These are phyloP conservation scores for Porites rus DNA, from an alignment of 92 coral and sea anemone species.

Conservation along the genomic window DNA sequence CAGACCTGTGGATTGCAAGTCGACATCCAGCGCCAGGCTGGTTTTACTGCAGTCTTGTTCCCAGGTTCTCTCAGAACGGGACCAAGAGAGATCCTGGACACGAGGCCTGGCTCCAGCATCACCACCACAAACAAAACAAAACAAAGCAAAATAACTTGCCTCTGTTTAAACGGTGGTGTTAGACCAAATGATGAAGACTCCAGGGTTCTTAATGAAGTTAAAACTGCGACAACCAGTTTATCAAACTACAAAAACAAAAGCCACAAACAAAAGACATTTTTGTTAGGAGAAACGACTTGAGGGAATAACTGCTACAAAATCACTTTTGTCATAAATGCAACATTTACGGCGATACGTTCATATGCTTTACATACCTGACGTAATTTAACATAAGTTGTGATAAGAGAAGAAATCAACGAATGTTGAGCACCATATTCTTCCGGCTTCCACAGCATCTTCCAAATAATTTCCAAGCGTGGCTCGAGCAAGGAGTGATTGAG, in stretches of 20 bases:
- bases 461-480: conserved; percentile 68
- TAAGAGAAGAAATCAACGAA: conserved; percentile 61
- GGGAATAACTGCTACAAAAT: too few species aligned
- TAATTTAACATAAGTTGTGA: conserved; percentile 71
- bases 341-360: too few species aligned
- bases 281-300: background rate
- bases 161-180: conserved; percentile 26
- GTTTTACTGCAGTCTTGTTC: too few species aligned
- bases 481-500: conserved; percentile 82
- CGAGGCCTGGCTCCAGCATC: too few species aligned
- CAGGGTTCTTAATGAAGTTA: conserved; percentile 47
- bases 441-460: conserved; percentile 65
- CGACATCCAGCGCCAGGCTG: too few species aligned
- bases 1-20: too few species aligned
- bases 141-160: conserved; percentile 23
- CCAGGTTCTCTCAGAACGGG: too few species aligned
- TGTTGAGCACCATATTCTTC: conserved; percentile 17
- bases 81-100: too few species aligned
- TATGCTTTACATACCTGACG: conserved; percentile 69
- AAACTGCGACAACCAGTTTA: conserved; percentile 52
- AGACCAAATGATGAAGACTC: conserved; percentile 13
- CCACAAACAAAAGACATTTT: background rate
- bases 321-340: too few species aligned
- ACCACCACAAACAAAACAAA: background rate
- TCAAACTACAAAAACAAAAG: conserved; percentile 54